These are phyloP conservation scores for Oxycera nigricornis DNA, from an alignment of 2,888 invertebrate genomes.

Conservation along the genomic window DNA sequence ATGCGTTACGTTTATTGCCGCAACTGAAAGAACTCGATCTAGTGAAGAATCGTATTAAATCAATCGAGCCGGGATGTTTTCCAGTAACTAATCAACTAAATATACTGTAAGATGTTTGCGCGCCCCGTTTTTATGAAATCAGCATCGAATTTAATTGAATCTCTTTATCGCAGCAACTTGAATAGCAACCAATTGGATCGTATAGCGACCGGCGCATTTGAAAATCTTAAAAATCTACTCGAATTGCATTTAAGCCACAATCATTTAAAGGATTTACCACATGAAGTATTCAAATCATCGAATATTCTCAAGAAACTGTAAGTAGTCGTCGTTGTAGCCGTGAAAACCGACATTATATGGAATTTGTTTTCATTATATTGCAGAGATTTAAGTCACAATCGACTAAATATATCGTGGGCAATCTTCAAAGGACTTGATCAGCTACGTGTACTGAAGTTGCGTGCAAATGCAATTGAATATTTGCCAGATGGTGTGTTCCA, in stretches of 20 bases:
- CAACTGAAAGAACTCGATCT: conserved; percentile 60
- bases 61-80: conserved; percentile 62
- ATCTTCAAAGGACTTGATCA: conserved; percentile 80
- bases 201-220: conserved; percentile 76
- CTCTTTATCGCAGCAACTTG: conserved; percentile 66
- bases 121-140: neutral
- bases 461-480: conserved; percentile 78
- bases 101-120: conserved; percentile 41
- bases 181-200: conserved; percentile 76
- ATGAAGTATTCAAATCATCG: conserved; percentile 75
- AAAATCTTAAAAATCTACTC: conserved; percentile 73
- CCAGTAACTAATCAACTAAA: conserved; percentile 62
- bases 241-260: conserved; percentile 84
- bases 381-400: conserved; percentile 55
- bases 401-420: conserved; percentile 75
- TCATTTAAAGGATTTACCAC: conserved; percentile 72
- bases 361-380: conserved; percentile 34
- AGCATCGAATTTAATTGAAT: conserved; percentile 53
- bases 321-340: conserved; percentile 55
- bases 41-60: conserved; percentile 62
- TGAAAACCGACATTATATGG: neutral
- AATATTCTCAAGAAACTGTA: conserved; percentile 74
- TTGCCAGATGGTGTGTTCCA: conserved; percentile 91
- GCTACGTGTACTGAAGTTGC: conserved; percentile 77
- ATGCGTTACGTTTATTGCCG: conserved; percentile 82